Conservation (phyloP, 2,113 vertebrate genomes). For the Datnioides undecimradiatus region DNA sequence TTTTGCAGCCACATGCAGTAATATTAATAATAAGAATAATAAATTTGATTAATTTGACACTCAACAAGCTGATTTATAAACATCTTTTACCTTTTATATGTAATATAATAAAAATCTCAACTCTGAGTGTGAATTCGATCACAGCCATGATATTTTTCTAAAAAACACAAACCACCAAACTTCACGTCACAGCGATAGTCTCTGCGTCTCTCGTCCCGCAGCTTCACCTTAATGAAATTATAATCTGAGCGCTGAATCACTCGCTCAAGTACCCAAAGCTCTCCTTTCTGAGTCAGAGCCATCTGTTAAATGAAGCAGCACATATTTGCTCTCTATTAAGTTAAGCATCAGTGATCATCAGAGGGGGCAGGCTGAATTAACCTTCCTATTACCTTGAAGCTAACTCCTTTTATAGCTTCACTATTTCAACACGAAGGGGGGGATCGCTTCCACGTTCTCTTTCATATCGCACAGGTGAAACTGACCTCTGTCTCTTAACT, state of each 20-base stretch:
- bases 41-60: too few species aligned
- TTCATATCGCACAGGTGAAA: slow-evolving; percentile 1
- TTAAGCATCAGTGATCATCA: slow-evolving; percentile 83
- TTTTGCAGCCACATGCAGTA: background rate
- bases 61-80: too few species aligned
- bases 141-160: background rate
- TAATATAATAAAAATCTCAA: background rate
- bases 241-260: slow-evolving; percentile 76
- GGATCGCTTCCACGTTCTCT: slow-evolving; percentile 48
- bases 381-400: slow-evolving; percentile 83
- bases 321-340: slow-evolving; percentile 83
- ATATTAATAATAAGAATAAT: background rate
- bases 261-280: slow-evolving; percentile 79
- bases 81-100: background rate
- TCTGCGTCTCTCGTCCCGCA: slow-evolving; percentile 35
- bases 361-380: slow-evolving; percentile 80
- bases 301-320: slow-evolving; percentile 83
- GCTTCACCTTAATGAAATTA: slow-evolving; percentile 77
- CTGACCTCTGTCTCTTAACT: slow-evolving; percentile 21
- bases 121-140: background rate
- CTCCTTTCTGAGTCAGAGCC: slow-evolving; percentile 75
- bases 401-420: slow-evolving; percentile 74
- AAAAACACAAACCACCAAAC: slow-evolving; percentile 3
- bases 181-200: slow-evolving; percentile 7
- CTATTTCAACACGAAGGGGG: slow-evolving; percentile 61